Base-by-base conservation (phyloP, 2,888 invertebrate genomes). In the Sepioteuthis lessoniana region DNA sequence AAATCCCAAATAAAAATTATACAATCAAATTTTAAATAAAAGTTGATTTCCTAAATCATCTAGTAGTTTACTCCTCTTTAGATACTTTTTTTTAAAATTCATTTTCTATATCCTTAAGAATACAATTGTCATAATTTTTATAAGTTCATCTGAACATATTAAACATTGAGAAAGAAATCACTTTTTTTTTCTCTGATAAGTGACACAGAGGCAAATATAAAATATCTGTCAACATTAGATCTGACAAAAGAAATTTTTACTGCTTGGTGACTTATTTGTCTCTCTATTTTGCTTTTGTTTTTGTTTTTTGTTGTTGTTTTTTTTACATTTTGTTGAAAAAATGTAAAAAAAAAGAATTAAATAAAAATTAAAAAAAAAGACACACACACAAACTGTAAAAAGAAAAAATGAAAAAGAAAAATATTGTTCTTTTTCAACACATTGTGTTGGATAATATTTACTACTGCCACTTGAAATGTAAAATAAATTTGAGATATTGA, bases 401-500 rank as follows among this genome's bases (percentile, higher is more conserved):
- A 76, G 76, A n/a, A 76, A n/a, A 60, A 60, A 60, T n/a, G n/a
- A 55, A 55, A 5, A 4, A 55, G 7, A 21, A 55, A 55, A 55
- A 55, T 21, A 55, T 16, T 47, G 55, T 55, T 76, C n/a, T 25
- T 76, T 76, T 76, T 76, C 76, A n/a, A 35, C n/a, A 76, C n/a
- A 3, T 16, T 76, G n/a, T n/a, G 55, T 55, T 55, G 55, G 55
- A 55, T 55, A 21, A n/a, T 76, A 76, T 76, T 76, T n/a, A 76
- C 31, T n/a, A n/a, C 76, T 76, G 76, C 76, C 76, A 31, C 16
- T 76, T 76, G 76, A 76, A 76, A 76, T 76, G 76, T 76, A 76
- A 76, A 76, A 76, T 76, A 76, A 76, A 76, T 76, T 76, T 76
- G 76, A 55, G 55, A 76, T n/a, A n/a, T 76, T 76, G 10, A 76